phyloP scores from a whole-genome alignment of 2,888 invertebrate genomes.

The Chironomus tentans region DNA sequence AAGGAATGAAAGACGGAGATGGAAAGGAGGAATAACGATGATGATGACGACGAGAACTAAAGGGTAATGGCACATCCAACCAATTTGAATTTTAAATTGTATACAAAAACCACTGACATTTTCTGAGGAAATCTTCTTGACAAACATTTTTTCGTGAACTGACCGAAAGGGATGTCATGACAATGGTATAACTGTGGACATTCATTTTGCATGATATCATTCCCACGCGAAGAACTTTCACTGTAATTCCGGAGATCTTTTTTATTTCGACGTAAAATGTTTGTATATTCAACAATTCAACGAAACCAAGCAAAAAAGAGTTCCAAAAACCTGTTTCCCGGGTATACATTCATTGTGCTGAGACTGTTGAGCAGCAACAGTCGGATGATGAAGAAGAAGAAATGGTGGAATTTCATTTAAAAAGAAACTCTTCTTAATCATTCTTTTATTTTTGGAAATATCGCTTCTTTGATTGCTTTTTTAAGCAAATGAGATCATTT shows the following conservation, averaged over 20 bases:
- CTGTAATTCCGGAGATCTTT: background rate
- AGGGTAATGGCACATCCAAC: too few relatives aligned
- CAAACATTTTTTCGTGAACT: too few relatives aligned
- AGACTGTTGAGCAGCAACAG: background rate
- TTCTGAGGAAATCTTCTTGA: too few relatives aligned
- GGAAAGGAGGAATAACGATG: too few relatives aligned
- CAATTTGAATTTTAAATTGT: too few relatives aligned
- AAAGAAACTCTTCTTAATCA: background rate
- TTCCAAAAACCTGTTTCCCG: background rate
- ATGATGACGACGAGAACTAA: too few relatives aligned
- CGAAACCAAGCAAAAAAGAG: background rate
- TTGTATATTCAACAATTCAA: background rate
- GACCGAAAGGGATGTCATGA: too few relatives aligned
- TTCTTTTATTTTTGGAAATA: background rate
- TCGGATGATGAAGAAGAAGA: background rate
- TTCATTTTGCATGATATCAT: background rate
- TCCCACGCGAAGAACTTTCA: background rate
- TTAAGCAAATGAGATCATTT: conserved; percentile 5
- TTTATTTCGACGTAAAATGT: background rate
- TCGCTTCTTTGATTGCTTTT: conserved; percentile 5
- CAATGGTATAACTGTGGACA: too few relatives aligned
- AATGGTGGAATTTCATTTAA: background rate
- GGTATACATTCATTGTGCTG: background rate
- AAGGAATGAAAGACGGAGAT: too few relatives aligned
- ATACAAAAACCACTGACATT: too few relatives aligned